Evolutionary conservation across 1,140 invertebrate species (phyloP), one percentile per base, ranked within the genome.

Genomic region (Chrysomallon squamiferum): DNA sequence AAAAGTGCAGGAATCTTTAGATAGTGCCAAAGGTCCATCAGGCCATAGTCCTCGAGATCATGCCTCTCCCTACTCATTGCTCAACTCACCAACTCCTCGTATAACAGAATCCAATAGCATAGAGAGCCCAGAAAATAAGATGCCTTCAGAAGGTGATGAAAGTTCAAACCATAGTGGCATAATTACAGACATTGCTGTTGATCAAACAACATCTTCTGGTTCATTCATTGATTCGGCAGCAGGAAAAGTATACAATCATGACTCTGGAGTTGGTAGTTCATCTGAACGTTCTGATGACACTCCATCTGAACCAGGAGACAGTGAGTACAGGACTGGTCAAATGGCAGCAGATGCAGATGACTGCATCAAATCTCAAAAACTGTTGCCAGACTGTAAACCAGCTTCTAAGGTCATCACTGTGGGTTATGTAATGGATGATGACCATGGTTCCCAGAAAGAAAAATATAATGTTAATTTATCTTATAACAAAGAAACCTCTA

Each of bases 201-300:
- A 77, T 59, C 68, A 68, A 71, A 72, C 76, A 32, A 65, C 76
- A 56, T 71, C 71, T 33, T 60, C 72, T 58, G 65, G 61, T 49
- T 61, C 71, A 18, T 59, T 67, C 25, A 54, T 67, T 66, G 75
- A 72, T 64, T 61, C 61, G 4, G 35, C 56, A n/a, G 54, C 62
- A 32, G 59, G 62, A 45, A 76, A 78, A 63, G 62, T 54, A 20
- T 75, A 79, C 60, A 80, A 77, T 68, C 73, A 80, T 69, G 80
- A 82, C 56, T 82, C 80, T 30, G 80, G 80, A 58, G 70, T 82
- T 11, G 80, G 80, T 27, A 80, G 78, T 67, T 78, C 77, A 29
- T 82, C 80, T 35, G 80, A 82, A 50, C 68, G 78, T 47, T 82
- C 80, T 22, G 80, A 82, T 61, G 80, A 79, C 59, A 71, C 80